Evolutionary conservation across 2,113 vertebrate species (phyloP).

Genomic region (Rafetus swinhoei): DNA sequence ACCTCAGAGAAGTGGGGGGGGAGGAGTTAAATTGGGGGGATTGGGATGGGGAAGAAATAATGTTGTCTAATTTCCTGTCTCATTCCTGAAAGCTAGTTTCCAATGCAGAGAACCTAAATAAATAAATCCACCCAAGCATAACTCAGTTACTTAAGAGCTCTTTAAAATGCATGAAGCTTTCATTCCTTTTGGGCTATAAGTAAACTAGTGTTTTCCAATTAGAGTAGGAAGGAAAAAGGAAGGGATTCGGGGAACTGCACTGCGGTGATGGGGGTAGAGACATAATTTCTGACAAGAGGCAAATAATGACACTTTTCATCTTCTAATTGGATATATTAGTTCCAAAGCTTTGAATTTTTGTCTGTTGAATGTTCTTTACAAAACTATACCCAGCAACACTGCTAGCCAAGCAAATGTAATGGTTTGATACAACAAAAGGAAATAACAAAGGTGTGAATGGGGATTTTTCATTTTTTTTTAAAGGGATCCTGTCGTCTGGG

Average conservation of each 20-base stretch:
- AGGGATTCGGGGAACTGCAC: conserved; percentile 16
- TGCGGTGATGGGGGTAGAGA: neutral
- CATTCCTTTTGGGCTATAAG: neutral
- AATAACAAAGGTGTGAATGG: neutral
- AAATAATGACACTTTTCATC: neutral
- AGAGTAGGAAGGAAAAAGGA: neutral
- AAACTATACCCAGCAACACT: neutral
- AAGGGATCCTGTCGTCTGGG: neutral
- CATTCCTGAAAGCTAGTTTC: neutral
- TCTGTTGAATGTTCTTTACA: conserved; percentile 39
- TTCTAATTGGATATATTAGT: conserved; percentile 23
- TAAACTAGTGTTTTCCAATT: conserved; percentile 36
- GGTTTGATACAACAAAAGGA: conserved; percentile 30
- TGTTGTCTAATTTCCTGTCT: neutral
- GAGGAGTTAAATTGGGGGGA: neutral
- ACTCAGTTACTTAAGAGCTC: conserved; percentile 17
- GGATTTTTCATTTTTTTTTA: neutral
- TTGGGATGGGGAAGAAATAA: neutral
- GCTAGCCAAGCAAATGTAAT: conserved; percentile 28
- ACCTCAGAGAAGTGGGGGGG: neutral
- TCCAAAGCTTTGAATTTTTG: conserved; percentile 28
- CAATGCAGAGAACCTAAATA: neutral
- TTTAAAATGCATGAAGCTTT: conserved; percentile 36
- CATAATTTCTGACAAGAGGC: conserved; percentile 11
- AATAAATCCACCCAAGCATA: neutral